phyloP scores from a whole-genome alignment of 1,140 invertebrate species.

The Rhyacophila brunnea region DNA sequence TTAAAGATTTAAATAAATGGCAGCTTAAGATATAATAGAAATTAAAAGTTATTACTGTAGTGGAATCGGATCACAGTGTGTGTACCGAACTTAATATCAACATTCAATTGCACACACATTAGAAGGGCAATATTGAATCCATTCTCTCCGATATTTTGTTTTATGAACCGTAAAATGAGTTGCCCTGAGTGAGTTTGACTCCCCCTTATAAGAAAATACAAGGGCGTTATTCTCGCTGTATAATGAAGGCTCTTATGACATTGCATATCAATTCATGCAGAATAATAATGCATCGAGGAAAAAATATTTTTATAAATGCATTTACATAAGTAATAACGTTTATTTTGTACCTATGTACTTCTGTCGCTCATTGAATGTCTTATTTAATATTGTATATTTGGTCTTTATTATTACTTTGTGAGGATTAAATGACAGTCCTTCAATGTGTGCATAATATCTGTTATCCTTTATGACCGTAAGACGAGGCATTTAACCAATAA shows the following conservation, averaged over 20 bases:
- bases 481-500: no score
- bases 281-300: constrained; percentile 11
- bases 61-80: no score
- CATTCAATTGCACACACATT: constrained; percentile 7
- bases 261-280: constrained; percentile 9
- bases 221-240: constrained; percentile 2
- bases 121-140: constrained; percentile 9
- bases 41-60: no score
- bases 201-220: background rate
- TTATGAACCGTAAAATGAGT: constrained; percentile 24
- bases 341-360: background rate
- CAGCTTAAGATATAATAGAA: no score
- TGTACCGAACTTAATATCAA: no score
- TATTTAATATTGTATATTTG: no score
- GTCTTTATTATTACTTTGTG: no score
- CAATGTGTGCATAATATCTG: no score
- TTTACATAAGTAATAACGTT: constrained; percentile 14
- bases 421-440: no score
- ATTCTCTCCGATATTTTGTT: constrained; percentile 10
- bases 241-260: constrained; percentile 13
- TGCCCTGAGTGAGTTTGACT: constrained; percentile 11
- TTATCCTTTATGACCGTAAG: no score
- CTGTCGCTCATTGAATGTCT: no score
- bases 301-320: constrained; percentile 26
- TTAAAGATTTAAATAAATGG: no score